Conservation (phyloP, 2,888 invertebrate species). For the Lapara coniferarum region DNA sequence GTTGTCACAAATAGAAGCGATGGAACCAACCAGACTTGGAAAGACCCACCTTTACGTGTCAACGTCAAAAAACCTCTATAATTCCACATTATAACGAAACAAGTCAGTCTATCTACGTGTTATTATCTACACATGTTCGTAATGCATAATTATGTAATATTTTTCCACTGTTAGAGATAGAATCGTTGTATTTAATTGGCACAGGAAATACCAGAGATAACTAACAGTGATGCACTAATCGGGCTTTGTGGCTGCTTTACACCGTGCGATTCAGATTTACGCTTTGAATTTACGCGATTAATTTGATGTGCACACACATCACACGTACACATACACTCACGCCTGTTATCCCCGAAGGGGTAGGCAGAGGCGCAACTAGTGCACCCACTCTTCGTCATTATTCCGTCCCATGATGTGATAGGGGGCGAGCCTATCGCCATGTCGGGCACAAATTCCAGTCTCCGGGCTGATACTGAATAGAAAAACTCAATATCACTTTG, state of each 20-base stretch:
- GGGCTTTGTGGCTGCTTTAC: conserved; percentile 11
- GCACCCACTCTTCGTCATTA: too few relatives aligned
- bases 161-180: conserved; percentile 17
- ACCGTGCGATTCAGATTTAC: background rate
- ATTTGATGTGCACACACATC: too few relatives aligned
- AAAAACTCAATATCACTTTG: too few relatives aligned
- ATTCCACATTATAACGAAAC: background rate
- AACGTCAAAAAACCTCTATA: background rate
- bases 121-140: background rate
- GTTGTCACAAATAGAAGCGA: too few relatives aligned
- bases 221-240: conserved; percentile 21
- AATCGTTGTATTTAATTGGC: conserved; percentile 18
- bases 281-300: background rate
- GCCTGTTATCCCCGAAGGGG: too few relatives aligned
- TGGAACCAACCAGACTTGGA: too few relatives aligned
- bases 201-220: conserved; percentile 33
- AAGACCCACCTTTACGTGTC: background rate
- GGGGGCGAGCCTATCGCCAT: too few relatives aligned
- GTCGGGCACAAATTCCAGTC: too few relatives aligned
- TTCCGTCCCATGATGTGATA: too few relatives aligned
- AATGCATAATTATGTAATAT: conserved; percentile 16
- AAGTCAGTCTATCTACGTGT: background rate
- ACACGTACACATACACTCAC: too few relatives aligned
- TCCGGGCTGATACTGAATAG: too few relatives aligned
- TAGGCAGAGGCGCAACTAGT: too few relatives aligned